Conservation (phyloP, 2,797 vertebrate genomes). For the Thalassophryne amazonica region DNA sequence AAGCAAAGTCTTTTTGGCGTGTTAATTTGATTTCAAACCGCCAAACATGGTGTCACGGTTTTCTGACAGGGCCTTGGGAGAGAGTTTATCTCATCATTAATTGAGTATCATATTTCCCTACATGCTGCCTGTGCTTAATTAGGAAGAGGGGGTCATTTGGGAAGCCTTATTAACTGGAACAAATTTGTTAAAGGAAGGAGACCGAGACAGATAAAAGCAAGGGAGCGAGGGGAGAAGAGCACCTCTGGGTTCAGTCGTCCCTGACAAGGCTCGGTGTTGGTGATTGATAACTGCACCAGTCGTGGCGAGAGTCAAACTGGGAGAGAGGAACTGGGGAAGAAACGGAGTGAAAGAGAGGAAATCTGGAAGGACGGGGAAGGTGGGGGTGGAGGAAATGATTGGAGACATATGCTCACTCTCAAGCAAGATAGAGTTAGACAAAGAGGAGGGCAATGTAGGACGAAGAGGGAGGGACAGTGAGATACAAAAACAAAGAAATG, state of each 20-base stretch:
- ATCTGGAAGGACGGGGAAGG: conserved; percentile 61
- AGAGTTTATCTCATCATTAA: conserved; percentile 99
- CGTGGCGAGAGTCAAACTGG: conserved; percentile 69
- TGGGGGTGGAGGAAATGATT: conserved; percentile 90
- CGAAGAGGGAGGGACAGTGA: conserved; percentile 57
- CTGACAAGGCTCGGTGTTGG: conserved; percentile 89
- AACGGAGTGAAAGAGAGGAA: conserved; percentile 48
- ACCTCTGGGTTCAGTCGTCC: conserved; percentile 74
- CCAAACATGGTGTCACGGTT: conserved; percentile 99
- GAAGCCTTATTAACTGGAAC: conserved; percentile 99
- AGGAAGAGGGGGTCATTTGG: conserved; percentile 97
- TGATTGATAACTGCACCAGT: conserved; percentile 99
- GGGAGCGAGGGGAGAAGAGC: conserved; percentile 41
- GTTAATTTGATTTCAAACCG: conserved; percentile 97
- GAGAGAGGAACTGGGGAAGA: conserved; percentile 62
- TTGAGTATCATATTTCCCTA: conserved; percentile 99
- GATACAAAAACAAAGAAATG: conserved; percentile 68
- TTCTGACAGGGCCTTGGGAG: conserved; percentile 97
- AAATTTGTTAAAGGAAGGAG: conserved; percentile 99
- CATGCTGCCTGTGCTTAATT: conserved; percentile 98
- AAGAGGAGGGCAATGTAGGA: conserved; percentile 62
- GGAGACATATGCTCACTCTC: conserved; percentile 91
- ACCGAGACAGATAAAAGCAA: conserved; percentile 70
- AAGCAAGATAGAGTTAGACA: conserved; percentile 73
- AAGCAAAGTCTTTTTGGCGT: conserved; percentile 75